Percentiles rank a stretch among this genome's conserved stretches.
These are phyloP conservation scores for Corythaixoides concolor DNA, from an alignment of 2,113 vertebrate species.

Conservation along the genomic window DNA sequence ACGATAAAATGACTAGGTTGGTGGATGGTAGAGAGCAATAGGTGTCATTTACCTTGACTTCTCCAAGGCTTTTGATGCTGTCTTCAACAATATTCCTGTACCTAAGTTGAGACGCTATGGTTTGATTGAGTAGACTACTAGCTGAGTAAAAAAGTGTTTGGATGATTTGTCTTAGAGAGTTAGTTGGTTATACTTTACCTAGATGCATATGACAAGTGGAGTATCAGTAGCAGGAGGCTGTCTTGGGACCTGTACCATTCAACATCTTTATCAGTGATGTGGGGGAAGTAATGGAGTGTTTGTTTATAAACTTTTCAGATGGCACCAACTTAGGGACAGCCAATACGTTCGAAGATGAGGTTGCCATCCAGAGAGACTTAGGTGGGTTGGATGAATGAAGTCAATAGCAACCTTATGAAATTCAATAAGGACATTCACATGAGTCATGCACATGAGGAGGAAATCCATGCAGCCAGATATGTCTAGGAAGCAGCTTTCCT, in stretches of 20 bases:
- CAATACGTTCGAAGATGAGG: neutral
- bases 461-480: neutral
- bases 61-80: neutral
- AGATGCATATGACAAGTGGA: neutral
- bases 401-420: neutral
- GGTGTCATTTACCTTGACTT: neutral
- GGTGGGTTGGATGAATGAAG: neutral
- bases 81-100: neutral
- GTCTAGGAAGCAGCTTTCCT: neutral
- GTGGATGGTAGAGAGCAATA: neutral
- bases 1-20: neutral
- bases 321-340: neutral
- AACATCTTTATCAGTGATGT: neutral
- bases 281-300: neutral
- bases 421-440: neutral
- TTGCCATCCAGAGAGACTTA: neutral
- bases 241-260: neutral
- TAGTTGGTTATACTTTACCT: neutral
- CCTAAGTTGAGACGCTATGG: neutral
- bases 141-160: neutral
- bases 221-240: neutral
- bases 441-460: neutral
- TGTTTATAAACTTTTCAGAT: neutral
- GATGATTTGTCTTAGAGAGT: accelerated
- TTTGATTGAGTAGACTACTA: neutral